These are phyloP conservation scores for Drosophila meridiana DNA, from an alignment of 2,888 invertebrate species.

Conservation along the genomic window DNA sequence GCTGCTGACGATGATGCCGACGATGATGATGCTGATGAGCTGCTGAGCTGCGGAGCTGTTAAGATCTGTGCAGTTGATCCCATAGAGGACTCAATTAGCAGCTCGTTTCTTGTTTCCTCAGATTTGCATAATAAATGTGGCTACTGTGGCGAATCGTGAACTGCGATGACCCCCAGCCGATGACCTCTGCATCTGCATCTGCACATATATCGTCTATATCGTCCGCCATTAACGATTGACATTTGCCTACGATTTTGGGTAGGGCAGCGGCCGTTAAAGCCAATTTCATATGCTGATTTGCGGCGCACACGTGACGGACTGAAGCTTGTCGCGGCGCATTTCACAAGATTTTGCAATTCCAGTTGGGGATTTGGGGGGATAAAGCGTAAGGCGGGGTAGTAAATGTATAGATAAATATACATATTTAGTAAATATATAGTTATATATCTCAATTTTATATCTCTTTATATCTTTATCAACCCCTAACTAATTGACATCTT, in stretches of 20 bases:
- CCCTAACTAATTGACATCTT: neutral
- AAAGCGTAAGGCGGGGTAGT: neutral
- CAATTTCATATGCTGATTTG: conserved; percentile 49
- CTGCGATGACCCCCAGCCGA: conserved; percentile 43
- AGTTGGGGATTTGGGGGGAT: neutral
- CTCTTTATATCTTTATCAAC: neutral
- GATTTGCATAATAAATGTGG: conserved; percentile 50
- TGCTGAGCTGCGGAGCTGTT: conserved; percentile 14
- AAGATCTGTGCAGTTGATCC: conserved; percentile 1
- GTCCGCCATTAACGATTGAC: conserved; percentile 29
- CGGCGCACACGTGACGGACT: conserved; percentile 10
- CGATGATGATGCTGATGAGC: neutral
- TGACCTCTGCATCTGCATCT: conserved; percentile 27
- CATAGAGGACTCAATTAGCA: conserved; percentile 58
- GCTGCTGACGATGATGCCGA: neutral
- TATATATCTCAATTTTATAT: too few species aligned
- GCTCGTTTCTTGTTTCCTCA: conserved; percentile 10
- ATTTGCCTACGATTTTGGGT: conserved; percentile 40
- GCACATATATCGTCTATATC: neutral
- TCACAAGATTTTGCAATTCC: neutral
- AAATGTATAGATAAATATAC: neutral
- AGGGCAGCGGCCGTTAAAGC: conserved; percentile 33
- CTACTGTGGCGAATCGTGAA: conserved; percentile 44
- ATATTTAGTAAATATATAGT: neutral
- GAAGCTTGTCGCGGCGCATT: neutral